Evolutionary conservation across 2,888 invertebrate genomes (phyloP).

Genomic region (Ptilodon capucinus): DNA sequence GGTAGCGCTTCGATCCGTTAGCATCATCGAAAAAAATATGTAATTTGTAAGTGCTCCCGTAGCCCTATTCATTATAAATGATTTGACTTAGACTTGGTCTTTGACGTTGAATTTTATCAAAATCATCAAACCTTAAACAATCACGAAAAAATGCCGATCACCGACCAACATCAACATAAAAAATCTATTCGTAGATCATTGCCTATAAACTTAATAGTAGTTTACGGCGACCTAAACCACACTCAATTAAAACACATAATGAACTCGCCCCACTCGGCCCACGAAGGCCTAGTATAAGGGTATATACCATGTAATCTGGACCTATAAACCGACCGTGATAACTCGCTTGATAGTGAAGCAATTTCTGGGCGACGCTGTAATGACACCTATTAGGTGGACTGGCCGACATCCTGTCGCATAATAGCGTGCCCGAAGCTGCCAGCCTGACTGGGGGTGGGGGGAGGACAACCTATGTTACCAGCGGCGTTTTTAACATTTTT

Average conservation of each 20-base stretch:
- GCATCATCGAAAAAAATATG: no score
- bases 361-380: slow-evolving; percentile 80
- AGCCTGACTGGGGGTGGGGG: slow-evolving; percentile 40
- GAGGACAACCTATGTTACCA: slow-evolving; percentile 51
- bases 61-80: no score
- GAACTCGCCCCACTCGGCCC: slow-evolving; percentile 21
- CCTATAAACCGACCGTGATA: slow-evolving; percentile 76
- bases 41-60: no score
- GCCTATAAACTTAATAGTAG: slow-evolving; percentile 6
- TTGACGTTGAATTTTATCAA: no score
- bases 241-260: slow-evolving; percentile 51
- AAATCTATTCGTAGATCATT: neutral
- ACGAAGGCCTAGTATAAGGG: slow-evolving; percentile 24
- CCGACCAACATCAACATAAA: neutral
- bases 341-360: slow-evolving; percentile 78
- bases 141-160: neutral
- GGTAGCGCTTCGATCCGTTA: no score
- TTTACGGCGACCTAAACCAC: slow-evolving; percentile 20
- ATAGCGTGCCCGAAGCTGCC: slow-evolving; percentile 36
- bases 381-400: slow-evolving; percentile 76
- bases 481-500: neutral
- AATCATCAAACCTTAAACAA: no score
- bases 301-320: slow-evolving; percentile 72
- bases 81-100: no score
- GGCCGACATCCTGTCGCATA: slow-evolving; percentile 74